Evolutionary conservation across 1,140 invertebrate genomes (phyloP).

Genomic region (Plutomurus gul): DNA sequence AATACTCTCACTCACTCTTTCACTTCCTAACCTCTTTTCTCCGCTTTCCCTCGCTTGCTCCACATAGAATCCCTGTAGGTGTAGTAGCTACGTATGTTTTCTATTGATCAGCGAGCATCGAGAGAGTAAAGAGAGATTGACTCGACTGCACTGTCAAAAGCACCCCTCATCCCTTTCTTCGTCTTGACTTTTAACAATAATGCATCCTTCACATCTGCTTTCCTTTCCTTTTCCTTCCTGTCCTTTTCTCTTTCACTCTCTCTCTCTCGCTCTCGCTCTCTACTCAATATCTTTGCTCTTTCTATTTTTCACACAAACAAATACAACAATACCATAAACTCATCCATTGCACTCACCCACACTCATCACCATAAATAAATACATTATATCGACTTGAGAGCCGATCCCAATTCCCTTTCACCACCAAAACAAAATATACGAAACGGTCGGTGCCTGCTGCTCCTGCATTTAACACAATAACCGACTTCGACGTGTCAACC

Average conservation of each 20-base stretch:
- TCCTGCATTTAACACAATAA: too few species aligned
- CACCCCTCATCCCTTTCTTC: constrained; percentile 12
- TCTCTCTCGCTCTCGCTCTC: neutral
- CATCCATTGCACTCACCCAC: neutral
- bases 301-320: too few species aligned
- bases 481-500: too few species aligned
- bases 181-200: neutral
- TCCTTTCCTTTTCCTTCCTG: neutral
- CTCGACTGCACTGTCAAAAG: constrained; percentile 35
- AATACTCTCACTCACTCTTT: neutral
- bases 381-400: neutral
- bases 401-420: neutral
- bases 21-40: neutral
- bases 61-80: neutral
- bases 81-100: neutral
- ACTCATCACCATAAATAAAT: neutral
- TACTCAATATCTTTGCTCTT: neutral
- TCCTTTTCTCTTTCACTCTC: neutral
- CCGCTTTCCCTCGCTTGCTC: neutral
- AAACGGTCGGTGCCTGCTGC: too few species aligned
- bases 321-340: too few species aligned
- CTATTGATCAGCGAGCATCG: neutral
- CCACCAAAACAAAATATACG: neutral
- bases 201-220: neutral
- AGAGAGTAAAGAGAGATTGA: too few species aligned